phyloP scores from a whole-genome alignment of 2,888 invertebrate species.

The Heliconius hortense region DNA sequence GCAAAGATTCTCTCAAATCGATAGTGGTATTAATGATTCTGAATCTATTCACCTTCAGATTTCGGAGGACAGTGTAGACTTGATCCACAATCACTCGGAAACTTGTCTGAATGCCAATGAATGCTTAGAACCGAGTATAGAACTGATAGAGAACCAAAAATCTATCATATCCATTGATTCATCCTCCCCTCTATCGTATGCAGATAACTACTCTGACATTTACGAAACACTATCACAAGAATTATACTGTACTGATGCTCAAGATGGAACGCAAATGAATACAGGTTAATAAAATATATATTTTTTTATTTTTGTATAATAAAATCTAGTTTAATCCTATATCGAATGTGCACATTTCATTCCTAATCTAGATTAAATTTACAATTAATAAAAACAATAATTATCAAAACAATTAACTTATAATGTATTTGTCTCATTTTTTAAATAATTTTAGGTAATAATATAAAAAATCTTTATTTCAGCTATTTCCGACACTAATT shows the following conservation, averaged over 20 bases:
- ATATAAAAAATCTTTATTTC: not conserved
- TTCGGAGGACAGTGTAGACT: slow-evolving; percentile 58
- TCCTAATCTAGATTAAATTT: not conserved
- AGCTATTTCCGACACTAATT: slow-evolving; percentile 15
- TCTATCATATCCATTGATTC: slow-evolving; percentile 60
- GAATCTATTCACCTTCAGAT: slow-evolving; percentile 51
- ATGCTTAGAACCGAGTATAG: slow-evolving; percentile 62
- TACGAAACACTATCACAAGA: slow-evolving; percentile 47
- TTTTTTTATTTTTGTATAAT: not conserved
- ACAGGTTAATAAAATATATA: slow-evolving; percentile 29
- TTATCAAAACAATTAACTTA: too few relatives aligned
- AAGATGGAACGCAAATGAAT: slow-evolving; percentile 45
- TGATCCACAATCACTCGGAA: slow-evolving; percentile 75
- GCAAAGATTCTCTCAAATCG: slow-evolving; percentile 37
- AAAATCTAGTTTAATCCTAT: not conserved
- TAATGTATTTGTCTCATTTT: too few relatives aligned
- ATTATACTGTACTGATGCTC: slow-evolving; percentile 54
- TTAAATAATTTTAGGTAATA: too few relatives aligned
- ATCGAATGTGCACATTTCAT: not conserved
- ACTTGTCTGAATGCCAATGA: slow-evolving; percentile 68
- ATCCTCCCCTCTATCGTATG: slow-evolving; percentile 46
- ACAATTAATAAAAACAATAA: too few relatives aligned
- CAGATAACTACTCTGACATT: slow-evolving; percentile 30
- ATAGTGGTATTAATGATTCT: slow-evolving; percentile 63
- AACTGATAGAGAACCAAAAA: slow-evolving; percentile 56